Evolutionary conservation across 2,113 vertebrate genomes (phyloP).

Genomic region (Pogona vitticeps): DNA sequence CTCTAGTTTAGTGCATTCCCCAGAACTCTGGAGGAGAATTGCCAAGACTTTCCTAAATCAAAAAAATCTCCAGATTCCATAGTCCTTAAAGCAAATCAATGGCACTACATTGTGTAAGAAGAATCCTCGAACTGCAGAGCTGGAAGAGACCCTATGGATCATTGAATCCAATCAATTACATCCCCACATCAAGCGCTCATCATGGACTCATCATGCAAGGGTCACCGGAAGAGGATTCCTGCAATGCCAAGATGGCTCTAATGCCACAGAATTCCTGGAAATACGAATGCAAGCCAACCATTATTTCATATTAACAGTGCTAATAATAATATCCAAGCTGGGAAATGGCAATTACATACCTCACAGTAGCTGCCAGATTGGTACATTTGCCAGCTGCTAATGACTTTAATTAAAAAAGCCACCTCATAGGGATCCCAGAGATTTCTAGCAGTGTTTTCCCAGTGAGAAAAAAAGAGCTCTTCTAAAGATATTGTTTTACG

Average conservation of each 20-base stretch:
- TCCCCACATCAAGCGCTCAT: too few relatives aligned
- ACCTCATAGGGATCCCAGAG: constrained; percentile 45
- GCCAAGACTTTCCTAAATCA: too few relatives aligned
- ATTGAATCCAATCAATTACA: too few relatives aligned
- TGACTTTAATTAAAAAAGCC: constrained; percentile 58
- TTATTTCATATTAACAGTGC: constrained; percentile 25
- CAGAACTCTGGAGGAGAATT: too few relatives aligned
- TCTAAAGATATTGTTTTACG: neutral
- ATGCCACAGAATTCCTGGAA: neutral
- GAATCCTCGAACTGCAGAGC: too few relatives aligned
- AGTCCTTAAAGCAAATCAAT: too few relatives aligned
- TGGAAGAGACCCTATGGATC: too few relatives aligned
- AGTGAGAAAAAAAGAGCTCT: neutral
- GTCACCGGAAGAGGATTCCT: neutral
- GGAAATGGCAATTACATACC: constrained; percentile 55
- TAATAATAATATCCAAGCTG: constrained; percentile 44
- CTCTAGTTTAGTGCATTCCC: too few relatives aligned
- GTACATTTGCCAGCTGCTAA: constrained; percentile 44
- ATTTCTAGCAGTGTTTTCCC: constrained; percentile 10
- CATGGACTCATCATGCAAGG: neutral
- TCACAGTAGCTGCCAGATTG: constrained; percentile 26
- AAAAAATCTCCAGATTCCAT: too few relatives aligned
- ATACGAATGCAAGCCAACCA: constrained; percentile 5
- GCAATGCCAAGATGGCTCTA: too few relatives aligned
- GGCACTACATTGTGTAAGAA: too few relatives aligned